Percentiles rank a stretch among this genome's conserved stretches.
Conservation (phyloP, 2,797 vertebrate genomes). For the Gobio occitaniae region DNA sequence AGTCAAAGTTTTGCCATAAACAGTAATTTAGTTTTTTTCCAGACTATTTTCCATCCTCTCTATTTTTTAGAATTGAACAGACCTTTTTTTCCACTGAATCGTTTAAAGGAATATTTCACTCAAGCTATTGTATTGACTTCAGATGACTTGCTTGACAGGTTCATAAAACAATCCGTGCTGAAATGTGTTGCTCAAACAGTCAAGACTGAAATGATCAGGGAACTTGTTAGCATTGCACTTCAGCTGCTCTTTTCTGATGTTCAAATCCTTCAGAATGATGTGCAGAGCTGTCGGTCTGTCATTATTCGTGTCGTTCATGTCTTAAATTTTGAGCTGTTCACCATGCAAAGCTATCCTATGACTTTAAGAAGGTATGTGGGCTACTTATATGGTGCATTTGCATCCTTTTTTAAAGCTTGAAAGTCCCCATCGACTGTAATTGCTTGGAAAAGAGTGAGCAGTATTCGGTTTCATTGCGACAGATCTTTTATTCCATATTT, state of each 20-base stretch:
- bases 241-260: conserved; percentile 18
- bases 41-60: not conserved
- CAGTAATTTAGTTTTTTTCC: not conserved
- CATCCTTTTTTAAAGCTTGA: not conserved
- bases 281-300: not conserved
- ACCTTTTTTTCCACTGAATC: not conserved
- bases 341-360: not conserved
- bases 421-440: not conserved
- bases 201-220: conserved; percentile 7
- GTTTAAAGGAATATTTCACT: not conserved
- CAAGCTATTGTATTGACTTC: not conserved
- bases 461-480: not conserved
- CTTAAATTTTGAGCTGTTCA: conserved; percentile 7
- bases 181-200: not conserved
- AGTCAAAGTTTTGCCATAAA: not conserved
- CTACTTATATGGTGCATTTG: not conserved
- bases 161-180: conserved; percentile 14
- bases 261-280: conserved; percentile 8
- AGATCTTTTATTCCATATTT: not conserved
- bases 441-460: not conserved
- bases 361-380: not conserved
- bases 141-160: not conserved
- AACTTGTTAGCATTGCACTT: conserved; percentile 13
- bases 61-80: not conserved
- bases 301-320: conserved; percentile 1